These are phyloP conservation scores for Yoshiicerus persimilis DNA, from an alignment of 1,140 invertebrate genomes.

Conservation along the genomic window DNA sequence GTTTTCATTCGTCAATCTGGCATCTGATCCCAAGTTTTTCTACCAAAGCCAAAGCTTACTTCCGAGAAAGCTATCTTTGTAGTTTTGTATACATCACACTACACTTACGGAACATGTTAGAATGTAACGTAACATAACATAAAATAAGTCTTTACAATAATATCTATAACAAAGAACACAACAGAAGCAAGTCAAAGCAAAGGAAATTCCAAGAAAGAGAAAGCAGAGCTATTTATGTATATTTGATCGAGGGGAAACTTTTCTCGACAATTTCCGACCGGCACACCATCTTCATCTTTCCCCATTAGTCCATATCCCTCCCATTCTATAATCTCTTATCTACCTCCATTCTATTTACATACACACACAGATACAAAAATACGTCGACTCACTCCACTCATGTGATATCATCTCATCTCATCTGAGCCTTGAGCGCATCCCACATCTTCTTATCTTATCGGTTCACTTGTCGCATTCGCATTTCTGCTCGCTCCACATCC, in stretches of 20 bases:
- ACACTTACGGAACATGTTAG: not conserved
- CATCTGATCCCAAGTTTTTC: slow-evolving; percentile 17
- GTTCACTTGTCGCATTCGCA: slow-evolving; percentile 16
- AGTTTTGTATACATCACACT: not conserved
- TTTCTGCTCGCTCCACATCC: slow-evolving; percentile 16
- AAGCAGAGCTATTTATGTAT: slow-evolving; percentile 13
- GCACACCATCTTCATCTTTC: slow-evolving; percentile 16
- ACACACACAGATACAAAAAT: not conserved
- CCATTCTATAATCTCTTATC: not conserved
- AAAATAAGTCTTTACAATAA: not conserved
- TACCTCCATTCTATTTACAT: not conserved
- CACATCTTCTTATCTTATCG: slow-evolving; percentile 20
- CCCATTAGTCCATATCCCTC: not conserved
- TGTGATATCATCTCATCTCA: slow-evolving; percentile 22
- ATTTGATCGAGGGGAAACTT: slow-evolving; percentile 16
- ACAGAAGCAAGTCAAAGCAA: not conserved
- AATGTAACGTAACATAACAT: not conserved
- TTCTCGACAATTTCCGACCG: slow-evolving; percentile 2
- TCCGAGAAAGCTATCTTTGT: not conserved
- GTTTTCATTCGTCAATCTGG: slow-evolving; percentile 22
- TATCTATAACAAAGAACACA: not conserved
- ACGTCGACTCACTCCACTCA: not conserved
- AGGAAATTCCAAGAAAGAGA: not conserved
- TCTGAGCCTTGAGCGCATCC: slow-evolving; percentile 5
- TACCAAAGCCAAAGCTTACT: not conserved